Evolutionary conservation across 30 jellyfish, hydroid and myxozoan species (phyloP).

Genomic region (Pelagia noctiluca): DNA sequence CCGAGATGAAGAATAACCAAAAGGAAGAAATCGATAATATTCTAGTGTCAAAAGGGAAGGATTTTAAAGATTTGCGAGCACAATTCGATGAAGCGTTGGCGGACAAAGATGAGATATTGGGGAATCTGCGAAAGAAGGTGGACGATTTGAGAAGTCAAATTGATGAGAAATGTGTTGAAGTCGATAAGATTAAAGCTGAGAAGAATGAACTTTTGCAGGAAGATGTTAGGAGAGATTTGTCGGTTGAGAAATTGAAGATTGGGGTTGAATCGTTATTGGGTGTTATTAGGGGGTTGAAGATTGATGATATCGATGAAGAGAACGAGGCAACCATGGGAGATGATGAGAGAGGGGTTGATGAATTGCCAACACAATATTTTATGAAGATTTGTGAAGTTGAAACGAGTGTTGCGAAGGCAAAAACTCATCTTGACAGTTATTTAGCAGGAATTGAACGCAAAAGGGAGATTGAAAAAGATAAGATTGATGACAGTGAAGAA

Average conservation of each 20-base stretch:
- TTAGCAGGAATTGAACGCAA: background rate
- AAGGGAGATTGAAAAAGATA: background rate
- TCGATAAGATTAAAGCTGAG: constrained; percentile 19
- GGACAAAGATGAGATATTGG: constrained; percentile 72
- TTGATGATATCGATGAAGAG: background rate
- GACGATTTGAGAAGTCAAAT: constrained; percentile 25
- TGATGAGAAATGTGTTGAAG: constrained; percentile 25
- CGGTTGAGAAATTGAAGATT: constrained; percentile 32
- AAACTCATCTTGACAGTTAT: constrained; percentile 19
- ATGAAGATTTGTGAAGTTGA: background rate
- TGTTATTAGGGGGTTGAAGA: constrained; percentile 15
- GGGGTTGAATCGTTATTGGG: constrained; percentile 50
- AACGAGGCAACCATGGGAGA: background rate
- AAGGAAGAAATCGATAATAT: constrained; percentile 78
- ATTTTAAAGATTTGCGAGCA: constrained; percentile 64
- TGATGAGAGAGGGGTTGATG: background rate
- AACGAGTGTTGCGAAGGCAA: constrained; percentile 19
- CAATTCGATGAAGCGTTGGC: constrained; percentile 80
- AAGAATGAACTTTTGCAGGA: constrained; percentile 48
- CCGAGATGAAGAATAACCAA: constrained; percentile 24
- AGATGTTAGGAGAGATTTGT: constrained; percentile 27
- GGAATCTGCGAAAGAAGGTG: constrained; percentile 54
- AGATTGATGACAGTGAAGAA: background rate
- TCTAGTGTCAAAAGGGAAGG: constrained; percentile 67
- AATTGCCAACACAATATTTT: background rate